phyloP scores from a whole-genome alignment of 2,797 vertebrate species.

The Podarcis lilfordi region DNA sequence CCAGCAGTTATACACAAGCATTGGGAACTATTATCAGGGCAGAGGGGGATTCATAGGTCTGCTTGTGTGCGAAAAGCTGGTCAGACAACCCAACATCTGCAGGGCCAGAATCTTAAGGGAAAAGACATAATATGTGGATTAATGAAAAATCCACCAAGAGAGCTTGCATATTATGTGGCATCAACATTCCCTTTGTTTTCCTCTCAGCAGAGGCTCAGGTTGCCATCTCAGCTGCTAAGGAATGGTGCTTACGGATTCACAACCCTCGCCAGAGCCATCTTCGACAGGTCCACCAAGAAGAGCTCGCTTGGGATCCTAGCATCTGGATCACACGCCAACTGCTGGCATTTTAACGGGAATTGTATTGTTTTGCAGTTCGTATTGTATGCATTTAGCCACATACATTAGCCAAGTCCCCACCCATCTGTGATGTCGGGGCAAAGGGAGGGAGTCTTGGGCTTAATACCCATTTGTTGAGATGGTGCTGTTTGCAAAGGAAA shows the following conservation, averaged over 20 bases:
- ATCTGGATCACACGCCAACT: neutral
- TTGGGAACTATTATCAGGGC: neutral
- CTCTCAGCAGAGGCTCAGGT: neutral
- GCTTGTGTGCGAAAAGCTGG: neutral
- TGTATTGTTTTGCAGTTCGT: neutral
- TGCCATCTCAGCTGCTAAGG: neutral
- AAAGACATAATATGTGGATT: neutral
- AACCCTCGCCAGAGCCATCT: slow-evolving; percentile 11
- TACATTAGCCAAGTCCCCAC: slow-evolving; percentile 31
- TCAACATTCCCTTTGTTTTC: neutral
- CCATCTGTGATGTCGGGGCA: slow-evolving; percentile 16
- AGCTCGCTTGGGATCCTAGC: neutral
- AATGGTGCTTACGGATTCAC: neutral
- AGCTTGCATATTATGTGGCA: neutral
- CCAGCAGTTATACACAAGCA: neutral
- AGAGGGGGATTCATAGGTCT: fast-evolving
- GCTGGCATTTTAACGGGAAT: neutral
- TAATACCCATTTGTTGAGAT: slow-evolving; percentile 70
- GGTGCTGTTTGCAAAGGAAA: slow-evolving; percentile 83
- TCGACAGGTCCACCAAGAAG: fast-evolving
- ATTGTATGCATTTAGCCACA: neutral
- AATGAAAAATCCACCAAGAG: neutral
- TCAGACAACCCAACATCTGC: neutral
- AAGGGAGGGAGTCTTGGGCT: slow-evolving; percentile 35
- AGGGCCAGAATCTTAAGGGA: neutral